Evolutionary conservation across 2,113 vertebrate genomes (phyloP).

Genomic region (Bettongia penicillata): DNA sequence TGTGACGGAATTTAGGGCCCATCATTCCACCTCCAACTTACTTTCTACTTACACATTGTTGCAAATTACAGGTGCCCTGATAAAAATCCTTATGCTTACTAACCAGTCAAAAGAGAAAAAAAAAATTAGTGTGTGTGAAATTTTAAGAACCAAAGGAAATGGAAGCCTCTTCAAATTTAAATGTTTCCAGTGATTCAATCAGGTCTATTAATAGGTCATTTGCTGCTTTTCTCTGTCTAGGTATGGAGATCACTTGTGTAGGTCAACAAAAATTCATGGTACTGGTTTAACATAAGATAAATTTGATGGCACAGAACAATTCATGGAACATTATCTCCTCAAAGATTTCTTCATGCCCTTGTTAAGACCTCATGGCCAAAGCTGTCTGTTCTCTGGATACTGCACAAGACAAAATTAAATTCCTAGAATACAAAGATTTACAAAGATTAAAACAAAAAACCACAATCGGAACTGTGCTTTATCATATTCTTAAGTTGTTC

Average conservation of each 20-base stretch:
- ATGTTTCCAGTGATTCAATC: slow-evolving; percentile 36
- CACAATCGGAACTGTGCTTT: slow-evolving; percentile 45
- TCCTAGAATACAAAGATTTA: slow-evolving; percentile 32
- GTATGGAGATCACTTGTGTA: slow-evolving; percentile 39
- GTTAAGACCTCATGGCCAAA: slow-evolving; percentile 46
- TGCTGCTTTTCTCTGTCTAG: slow-evolving; percentile 46
- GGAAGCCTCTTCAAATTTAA: slow-evolving; percentile 39
- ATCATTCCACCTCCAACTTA: neutral
- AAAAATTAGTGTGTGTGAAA: neutral
- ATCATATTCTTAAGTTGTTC: slow-evolving; percentile 19
- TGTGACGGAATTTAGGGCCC: neutral
- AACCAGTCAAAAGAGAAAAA: neutral
- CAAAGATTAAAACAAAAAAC: slow-evolving; percentile 53
- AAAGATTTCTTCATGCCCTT: slow-evolving; percentile 45
- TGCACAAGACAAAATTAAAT: slow-evolving; percentile 36
- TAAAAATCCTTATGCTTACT: neutral
- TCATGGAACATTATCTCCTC: slow-evolving; percentile 32
- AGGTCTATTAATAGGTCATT: slow-evolving; percentile 47
- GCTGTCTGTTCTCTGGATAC: neutral
- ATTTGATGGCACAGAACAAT: slow-evolving; percentile 36
- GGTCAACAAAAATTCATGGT: slow-evolving; percentile 32
- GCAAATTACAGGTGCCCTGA: neutral
- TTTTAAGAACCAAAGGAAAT: slow-evolving; percentile 50
- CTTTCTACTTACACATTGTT: neutral
- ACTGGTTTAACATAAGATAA: slow-evolving; percentile 45